Conservation (phyloP, 2,113 vertebrate species). For the Epinephelus lanceolatus region DNA sequence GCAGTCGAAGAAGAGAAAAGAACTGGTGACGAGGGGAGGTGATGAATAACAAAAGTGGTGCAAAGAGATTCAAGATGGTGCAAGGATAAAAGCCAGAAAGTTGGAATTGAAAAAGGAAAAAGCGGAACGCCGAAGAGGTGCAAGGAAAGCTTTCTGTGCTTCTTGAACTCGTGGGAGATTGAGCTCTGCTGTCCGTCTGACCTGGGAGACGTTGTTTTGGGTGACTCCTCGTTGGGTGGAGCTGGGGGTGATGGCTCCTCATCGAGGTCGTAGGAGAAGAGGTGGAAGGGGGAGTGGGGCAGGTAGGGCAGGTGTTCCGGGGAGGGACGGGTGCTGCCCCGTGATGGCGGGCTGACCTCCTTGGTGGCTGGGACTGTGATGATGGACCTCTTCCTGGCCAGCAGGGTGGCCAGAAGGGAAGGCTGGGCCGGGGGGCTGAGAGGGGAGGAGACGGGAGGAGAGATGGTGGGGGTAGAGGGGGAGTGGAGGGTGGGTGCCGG, state of each 20-base stretch:
- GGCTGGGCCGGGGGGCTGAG: constrained; percentile 69
- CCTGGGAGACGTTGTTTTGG: constrained; percentile 56
- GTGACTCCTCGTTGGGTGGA: constrained; percentile 36
- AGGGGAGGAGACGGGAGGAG: constrained; percentile 24
- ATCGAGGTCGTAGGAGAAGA: constrained; percentile 95
- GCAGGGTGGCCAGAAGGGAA: constrained; percentile 79
- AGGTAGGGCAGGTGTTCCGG: constrained; percentile 90
- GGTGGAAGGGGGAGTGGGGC: constrained; percentile 93
- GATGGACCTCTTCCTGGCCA: constrained; percentile 75
- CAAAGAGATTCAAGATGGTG: constrained; percentile 46
- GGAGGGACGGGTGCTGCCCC: constrained; percentile 74
- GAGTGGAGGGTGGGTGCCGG: not conserved
- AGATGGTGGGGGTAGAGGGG: not conserved
- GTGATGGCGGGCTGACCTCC: constrained; percentile 73
- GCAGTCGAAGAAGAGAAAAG: constrained; percentile 37
- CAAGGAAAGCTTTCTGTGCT: constrained; percentile 19
- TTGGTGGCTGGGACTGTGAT: constrained; percentile 75
- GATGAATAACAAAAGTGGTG: constrained; percentile 27
- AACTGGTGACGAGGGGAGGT: constrained; percentile 35
- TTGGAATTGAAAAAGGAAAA: constrained; percentile 17
- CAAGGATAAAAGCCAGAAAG: constrained; percentile 32
- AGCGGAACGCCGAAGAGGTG: constrained; percentile 1
- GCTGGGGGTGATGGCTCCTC: constrained; percentile 73
- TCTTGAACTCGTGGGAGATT: constrained; percentile 25
- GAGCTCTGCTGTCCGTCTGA: constrained; percentile 54